phyloP scores from a whole-genome alignment of 2,113 vertebrate genomes.

The Mellivora capensis region DNA sequence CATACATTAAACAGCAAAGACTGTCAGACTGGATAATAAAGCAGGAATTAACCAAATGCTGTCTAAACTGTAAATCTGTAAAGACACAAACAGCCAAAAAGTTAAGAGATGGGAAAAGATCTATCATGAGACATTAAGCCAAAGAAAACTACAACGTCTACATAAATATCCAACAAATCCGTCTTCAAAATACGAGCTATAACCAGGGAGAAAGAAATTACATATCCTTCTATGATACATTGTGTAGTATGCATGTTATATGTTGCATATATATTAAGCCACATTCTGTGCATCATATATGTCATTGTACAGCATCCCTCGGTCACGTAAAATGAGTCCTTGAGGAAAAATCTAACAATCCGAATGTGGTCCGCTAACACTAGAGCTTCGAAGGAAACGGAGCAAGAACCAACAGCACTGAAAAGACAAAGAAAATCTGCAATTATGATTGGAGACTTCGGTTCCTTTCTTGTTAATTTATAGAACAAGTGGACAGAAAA shows the following conservation, averaged over 20 bases:
- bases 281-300: not conserved
- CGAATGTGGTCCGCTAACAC: not conserved
- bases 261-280: not conserved
- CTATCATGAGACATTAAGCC: not conserved
- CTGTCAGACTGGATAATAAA: not conserved
- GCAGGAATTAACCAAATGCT: not conserved
- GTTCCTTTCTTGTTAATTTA: not conserved
- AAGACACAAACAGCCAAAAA: not conserved
- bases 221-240: not conserved
- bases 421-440: not conserved
- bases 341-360: not conserved
- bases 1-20: not conserved
- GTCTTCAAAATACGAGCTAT: not conserved
- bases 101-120: not conserved
- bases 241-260: not conserved
- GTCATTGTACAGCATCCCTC: not conserved
- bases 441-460: not conserved
- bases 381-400: not conserved
- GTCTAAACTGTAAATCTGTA: not conserved
- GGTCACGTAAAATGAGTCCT: not conserved
- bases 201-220: not conserved
- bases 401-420: not conserved
- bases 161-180: not conserved
- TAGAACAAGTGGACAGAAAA: not conserved
- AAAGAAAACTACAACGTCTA: not conserved